Evolutionary conservation across 92 coral and sea anemone genomes (phyloP), one percentile per base, ranked within the genome.

Genomic region (Paramuricea clavata): DNA sequence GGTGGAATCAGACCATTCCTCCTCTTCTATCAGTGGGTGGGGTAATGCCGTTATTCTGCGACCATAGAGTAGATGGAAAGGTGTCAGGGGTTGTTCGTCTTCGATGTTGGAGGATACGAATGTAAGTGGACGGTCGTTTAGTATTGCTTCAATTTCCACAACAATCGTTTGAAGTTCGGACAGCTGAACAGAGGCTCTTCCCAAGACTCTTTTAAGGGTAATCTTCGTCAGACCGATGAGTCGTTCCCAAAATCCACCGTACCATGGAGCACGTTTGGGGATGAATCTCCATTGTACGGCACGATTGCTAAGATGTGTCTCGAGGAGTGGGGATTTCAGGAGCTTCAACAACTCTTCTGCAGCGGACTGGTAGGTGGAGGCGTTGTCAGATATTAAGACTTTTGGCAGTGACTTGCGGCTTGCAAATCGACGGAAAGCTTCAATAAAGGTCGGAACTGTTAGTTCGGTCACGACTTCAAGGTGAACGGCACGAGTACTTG

Each of bases 211-310:
- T 60, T 86, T 90, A 54, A 90, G 57, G 42, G 93, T 6, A 19
- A 69, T 32, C 49, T 85, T 90, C 0, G 83, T 86, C n/a, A 86
- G 78, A 23, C 87, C 90, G 6, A 90, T 62, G 8, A 90, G 65
- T 15, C 93, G 25, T 27, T 90, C 90, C 88, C 90, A 90, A 62
- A 90, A 90, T 35, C 93, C 90, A 3, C 90, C 90, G 6, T 81
- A 81, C 90, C 87, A 86, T 0, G 93, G 90, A n/a, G 93, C 90
- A n/a, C 90, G 69, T 61, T 86, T 70, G 5, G 87, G 87, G 8
- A 89, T 89, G 50, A 89, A 89, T 32, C 69, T 62, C 90, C 93
- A 89, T 3, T 79, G 41, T 49, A 90, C 41, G 13, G 76, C 74
- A 41, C 49, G 83, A 70, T 35, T 70, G 83, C 60, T 49, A 5